phyloP scores from a whole-genome alignment of 1,140 invertebrate species.

The Nephila pilipes region DNA sequence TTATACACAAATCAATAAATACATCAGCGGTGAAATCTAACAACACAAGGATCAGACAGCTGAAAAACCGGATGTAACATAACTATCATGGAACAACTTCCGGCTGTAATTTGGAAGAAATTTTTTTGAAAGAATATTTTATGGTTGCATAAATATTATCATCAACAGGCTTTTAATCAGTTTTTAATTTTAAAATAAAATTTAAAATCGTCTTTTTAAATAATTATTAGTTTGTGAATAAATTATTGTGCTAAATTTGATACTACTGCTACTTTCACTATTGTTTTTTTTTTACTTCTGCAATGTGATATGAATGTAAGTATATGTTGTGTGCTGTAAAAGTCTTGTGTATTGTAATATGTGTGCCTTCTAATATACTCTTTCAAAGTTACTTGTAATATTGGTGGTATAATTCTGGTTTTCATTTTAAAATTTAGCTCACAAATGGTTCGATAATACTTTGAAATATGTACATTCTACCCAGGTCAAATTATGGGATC shows the following conservation, averaged over 20 bases:
- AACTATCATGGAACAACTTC: neutral
- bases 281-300: neutral
- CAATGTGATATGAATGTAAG: slow-evolving; percentile 37
- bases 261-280: no score
- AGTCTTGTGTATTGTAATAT: neutral
- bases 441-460: neutral
- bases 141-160: no score
- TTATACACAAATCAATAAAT: neutral
- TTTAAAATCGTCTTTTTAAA: no score
- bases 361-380: neutral
- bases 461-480: neutral
- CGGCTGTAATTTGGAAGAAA: neutral
- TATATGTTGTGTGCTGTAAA: slow-evolving; percentile 50
- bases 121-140: no score
- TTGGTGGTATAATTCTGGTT: neutral
- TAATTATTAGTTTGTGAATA: no score
- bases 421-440: neutral
- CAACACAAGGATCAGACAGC: neutral
- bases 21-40: neutral
- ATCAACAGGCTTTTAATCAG: no score
- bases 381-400: neutral
- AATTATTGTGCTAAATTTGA: no score
- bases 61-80: neutral
- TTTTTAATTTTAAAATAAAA: no score
- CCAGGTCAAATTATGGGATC: slow-evolving; percentile 16